These are phyloP conservation scores for Schlechtendalia chinensis DNA, from an alignment of 1,140 invertebrate genomes.

Conservation along the genomic window DNA sequence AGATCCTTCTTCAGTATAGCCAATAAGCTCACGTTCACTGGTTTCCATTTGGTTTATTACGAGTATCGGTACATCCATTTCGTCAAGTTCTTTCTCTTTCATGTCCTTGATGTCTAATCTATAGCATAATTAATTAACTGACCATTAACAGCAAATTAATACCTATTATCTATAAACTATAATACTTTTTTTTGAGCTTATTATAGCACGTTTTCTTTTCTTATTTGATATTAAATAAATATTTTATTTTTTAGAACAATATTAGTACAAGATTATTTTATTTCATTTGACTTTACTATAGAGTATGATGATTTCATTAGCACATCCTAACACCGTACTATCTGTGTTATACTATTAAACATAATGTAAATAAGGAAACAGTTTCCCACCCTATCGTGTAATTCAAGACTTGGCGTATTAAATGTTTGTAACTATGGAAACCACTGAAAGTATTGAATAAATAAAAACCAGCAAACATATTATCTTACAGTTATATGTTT, in stretches of 20 bases:
- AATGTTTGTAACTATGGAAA: background rate
- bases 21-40: conserved; percentile 63
- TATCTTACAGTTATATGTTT: background rate
- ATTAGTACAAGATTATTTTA: background rate
- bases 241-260: background rate
- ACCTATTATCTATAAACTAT: background rate
- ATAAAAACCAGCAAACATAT: conserved; percentile 8
- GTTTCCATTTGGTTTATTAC: conserved; percentile 59
- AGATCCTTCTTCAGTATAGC: conserved; percentile 65
- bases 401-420: background rate
- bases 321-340: background rate
- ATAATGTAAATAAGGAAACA: background rate
- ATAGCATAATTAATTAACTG: background rate
- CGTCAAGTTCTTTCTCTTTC: conserved; percentile 5
- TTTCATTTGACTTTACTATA: background rate
- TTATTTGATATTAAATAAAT: too few species aligned
- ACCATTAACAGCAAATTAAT: background rate
- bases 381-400: background rate
- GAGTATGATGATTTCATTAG: background rate
- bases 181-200: background rate
- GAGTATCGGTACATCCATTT: background rate
- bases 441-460: background rate
- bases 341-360: background rate
- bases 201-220: background rate
- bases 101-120: background rate